These are phyloP conservation scores for Lagenorhynchus albirostris DNA, from an alignment of 2,113 vertebrate species.

Conservation along the genomic window DNA sequence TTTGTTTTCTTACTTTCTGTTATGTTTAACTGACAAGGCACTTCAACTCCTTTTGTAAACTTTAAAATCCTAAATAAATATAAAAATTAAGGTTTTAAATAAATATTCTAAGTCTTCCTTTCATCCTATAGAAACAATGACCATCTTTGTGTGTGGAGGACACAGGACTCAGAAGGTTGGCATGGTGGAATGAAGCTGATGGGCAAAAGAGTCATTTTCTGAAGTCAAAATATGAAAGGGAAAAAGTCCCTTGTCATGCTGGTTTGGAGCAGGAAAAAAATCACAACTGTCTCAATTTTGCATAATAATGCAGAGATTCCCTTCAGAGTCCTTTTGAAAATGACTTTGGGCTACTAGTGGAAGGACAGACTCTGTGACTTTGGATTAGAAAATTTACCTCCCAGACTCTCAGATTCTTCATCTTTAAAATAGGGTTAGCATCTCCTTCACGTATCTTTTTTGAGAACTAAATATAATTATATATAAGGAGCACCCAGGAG, in stretches of 20 bases:
- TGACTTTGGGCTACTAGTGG: background rate
- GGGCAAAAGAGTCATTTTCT: background rate
- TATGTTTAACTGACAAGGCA: background rate
- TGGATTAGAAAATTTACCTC: background rate
- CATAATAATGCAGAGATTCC: background rate
- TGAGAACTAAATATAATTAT: background rate
- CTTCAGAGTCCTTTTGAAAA: background rate
- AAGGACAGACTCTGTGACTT: background rate
- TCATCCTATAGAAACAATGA: background rate
- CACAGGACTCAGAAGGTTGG: background rate
- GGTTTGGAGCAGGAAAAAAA: background rate
- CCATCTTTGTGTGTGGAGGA: background rate
- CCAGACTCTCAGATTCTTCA: background rate
- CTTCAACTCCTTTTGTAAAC: background rate
- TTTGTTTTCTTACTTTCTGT: background rate
- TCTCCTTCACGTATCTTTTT: background rate
- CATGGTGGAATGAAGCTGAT: background rate
- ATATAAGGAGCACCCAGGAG: background rate
- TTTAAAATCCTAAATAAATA: slow-evolving; percentile 2
- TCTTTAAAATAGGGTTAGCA: background rate
- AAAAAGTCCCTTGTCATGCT: background rate
- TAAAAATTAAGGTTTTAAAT: background rate
- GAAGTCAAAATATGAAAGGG: background rate
- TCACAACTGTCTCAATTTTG: background rate
- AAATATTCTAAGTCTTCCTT: background rate